Conservation (phyloP, 2,113 vertebrate genomes). For the Bujurquina vittata region DNA sequence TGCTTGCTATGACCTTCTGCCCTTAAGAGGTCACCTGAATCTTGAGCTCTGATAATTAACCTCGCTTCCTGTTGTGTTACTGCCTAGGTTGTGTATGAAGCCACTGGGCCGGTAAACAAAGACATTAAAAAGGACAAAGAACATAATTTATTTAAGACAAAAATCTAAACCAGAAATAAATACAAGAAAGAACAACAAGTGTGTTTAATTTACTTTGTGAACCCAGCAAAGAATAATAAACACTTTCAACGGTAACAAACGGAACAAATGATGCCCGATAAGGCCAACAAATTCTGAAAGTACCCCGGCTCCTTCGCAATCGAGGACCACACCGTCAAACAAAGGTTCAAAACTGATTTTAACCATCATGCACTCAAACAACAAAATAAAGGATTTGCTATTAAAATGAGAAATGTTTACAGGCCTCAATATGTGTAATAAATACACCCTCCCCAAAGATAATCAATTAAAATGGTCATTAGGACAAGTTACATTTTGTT, state of each 20-base stretch:
- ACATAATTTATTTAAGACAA: constrained; percentile 83
- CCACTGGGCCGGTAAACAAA: background rate
- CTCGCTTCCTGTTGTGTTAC: background rate
- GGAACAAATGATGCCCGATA: constrained; percentile 40
- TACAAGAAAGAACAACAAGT: constrained; percentile 68
- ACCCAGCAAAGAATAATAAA: constrained; percentile 63
- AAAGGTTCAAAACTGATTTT: constrained; percentile 43
- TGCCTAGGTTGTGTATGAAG: background rate
- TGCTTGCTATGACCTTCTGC: background rate
- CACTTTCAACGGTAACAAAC: constrained; percentile 67
- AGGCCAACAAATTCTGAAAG: constrained; percentile 56
- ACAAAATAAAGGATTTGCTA: constrained; percentile 49
- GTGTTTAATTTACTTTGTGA: constrained; percentile 62
- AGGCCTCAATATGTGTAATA: constrained; percentile 60
- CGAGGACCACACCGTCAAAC: constrained; percentile 11
- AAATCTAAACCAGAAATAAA: constrained; percentile 79
- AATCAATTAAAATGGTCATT: constrained; percentile 50
- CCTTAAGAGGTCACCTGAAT: background rate
- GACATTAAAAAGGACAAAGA: constrained; percentile 35
- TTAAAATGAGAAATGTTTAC: constrained; percentile 74
- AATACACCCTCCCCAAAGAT: constrained; percentile 26
- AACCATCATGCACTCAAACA: constrained; percentile 27
- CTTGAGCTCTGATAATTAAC: background rate
- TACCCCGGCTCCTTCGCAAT: constrained; percentile 57
- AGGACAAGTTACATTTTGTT: constrained; percentile 41